phyloP scores from a whole-genome alignment of 2,888 invertebrate genomes.

The Fragum fragum region DNA sequence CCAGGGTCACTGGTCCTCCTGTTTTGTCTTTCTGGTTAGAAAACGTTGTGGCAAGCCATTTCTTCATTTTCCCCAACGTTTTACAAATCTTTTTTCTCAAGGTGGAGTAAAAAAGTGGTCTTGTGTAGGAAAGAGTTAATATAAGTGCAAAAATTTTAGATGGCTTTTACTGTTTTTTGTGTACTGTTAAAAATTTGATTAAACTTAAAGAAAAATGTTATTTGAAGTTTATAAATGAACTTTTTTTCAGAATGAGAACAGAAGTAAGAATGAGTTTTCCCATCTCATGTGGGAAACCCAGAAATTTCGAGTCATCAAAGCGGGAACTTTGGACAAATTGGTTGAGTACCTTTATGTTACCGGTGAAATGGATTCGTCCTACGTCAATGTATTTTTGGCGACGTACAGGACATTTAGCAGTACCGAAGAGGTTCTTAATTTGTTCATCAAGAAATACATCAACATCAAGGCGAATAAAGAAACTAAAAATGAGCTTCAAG shows the following conservation, averaged over 20 bases:
- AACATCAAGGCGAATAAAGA: constrained; percentile 53
- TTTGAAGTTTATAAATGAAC: too few relatives aligned
- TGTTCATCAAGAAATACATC: constrained; percentile 52
- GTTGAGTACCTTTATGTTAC: constrained; percentile 98
- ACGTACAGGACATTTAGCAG: constrained; percentile 97
- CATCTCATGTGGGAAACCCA: constrained; percentile 95
- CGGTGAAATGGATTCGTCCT: constrained; percentile 98
- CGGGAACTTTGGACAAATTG: constrained; percentile 96
- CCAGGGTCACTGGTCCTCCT: too few relatives aligned
- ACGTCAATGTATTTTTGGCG: constrained; percentile 98
- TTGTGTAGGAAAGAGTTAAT: too few relatives aligned
- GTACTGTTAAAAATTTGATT: too few relatives aligned
- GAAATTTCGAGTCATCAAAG: constrained; percentile 90
- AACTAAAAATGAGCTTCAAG: constrained; percentile 59
- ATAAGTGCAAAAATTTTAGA: too few relatives aligned
- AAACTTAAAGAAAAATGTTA: too few relatives aligned
- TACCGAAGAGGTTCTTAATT: constrained; percentile 91
- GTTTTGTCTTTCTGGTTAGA: too few relatives aligned
- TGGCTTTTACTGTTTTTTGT: too few relatives aligned
- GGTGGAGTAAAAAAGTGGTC: too few relatives aligned
- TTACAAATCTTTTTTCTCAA: too few relatives aligned
- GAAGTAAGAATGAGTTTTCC: constrained; percentile 78
- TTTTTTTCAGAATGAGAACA: constrained; percentile 77
- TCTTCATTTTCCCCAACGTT: too few relatives aligned
- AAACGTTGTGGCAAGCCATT: too few relatives aligned